Evolutionary conservation across 1,140 invertebrate genomes (phyloP).

Genomic region (Mya arenaria): DNA sequence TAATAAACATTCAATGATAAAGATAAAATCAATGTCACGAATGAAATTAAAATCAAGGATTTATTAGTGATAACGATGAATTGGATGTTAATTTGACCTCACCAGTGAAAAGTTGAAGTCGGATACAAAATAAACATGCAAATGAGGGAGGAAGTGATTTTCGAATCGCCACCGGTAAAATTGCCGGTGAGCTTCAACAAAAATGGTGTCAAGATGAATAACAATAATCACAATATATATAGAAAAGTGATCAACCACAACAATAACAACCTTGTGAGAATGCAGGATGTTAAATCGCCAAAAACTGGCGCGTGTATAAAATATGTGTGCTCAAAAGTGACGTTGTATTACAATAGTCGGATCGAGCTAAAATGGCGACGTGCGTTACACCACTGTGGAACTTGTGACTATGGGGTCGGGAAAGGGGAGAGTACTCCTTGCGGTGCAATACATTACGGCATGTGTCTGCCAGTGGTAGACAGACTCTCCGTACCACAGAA

Average conservation of each 20-base stretch:
- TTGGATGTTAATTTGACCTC: neutral
- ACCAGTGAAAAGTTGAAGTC: neutral
- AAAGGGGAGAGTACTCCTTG: slow-evolving; percentile 73
- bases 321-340: slow-evolving; percentile 76
- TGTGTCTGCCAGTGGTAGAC: slow-evolving; percentile 82
- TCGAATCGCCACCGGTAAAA: slow-evolving; percentile 46
- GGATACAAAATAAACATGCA: slow-evolving; percentile 14
- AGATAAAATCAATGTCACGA: neutral
- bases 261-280: slow-evolving; percentile 37
- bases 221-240: neutral
- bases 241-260: neutral
- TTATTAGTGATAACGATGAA: neutral
- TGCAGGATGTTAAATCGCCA: slow-evolving; percentile 1
- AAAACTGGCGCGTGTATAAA: slow-evolving; percentile 21
- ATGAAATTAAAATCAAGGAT: too few relatives aligned
- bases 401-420: slow-evolving; percentile 77
- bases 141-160: slow-evolving; percentile 45
- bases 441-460: slow-evolving; percentile 84
- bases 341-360: slow-evolving; percentile 78
- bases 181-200: slow-evolving; percentile 30
- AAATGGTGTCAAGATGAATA: slow-evolving; percentile 46
- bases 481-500: slow-evolving; percentile 71
- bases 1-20: slow-evolving; percentile 11
- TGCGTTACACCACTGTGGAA: slow-evolving; percentile 83
- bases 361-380: slow-evolving; percentile 82